A percentile compares a stretch with the other conserved stretches of the same genome.
Conservation (phyloP, 2,113 vertebrate genomes). For the Sarotherodon lohbergeri region DNA sequence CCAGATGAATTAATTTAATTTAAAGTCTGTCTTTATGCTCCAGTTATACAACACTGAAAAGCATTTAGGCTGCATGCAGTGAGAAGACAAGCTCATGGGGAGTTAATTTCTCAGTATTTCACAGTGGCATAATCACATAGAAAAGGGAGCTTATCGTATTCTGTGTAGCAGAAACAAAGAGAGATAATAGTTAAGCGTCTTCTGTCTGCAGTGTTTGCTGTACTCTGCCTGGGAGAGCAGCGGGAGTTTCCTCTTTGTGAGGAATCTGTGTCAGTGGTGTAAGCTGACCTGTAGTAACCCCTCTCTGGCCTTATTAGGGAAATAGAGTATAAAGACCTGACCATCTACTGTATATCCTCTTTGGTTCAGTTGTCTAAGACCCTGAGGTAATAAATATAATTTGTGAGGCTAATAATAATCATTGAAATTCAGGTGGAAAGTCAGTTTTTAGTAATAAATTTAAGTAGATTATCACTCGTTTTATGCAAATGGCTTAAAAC, state of each 20-base stretch:
- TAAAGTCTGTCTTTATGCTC: slow-evolving; percentile 11
- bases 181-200: not conserved
- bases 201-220: not conserved
- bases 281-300: slow-evolving; percentile 35
- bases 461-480: not conserved
- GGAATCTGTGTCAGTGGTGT: slow-evolving; percentile 45
- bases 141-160: not conserved
- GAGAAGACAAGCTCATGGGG: not conserved
- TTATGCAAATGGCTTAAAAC: not conserved
- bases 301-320: not conserved
- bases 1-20: slow-evolving; percentile 32
- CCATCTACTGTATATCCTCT: not conserved
- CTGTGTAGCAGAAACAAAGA: not conserved
- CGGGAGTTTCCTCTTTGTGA: slow-evolving; percentile 23
- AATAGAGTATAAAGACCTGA: not conserved
- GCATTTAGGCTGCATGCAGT: not conserved
- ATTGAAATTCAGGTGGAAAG: not conserved
- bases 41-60: not conserved
- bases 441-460: not conserved
- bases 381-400: not conserved
- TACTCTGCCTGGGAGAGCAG: not conserved
- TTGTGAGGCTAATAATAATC: not conserved
- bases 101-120: not conserved
- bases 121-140: not conserved
- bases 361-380: not conserved